Percentiles rank a stretch among this genome's conserved stretches.
Conservation (phyloP, 1,140 invertebrate genomes). For the Thrips palmi region DNA sequence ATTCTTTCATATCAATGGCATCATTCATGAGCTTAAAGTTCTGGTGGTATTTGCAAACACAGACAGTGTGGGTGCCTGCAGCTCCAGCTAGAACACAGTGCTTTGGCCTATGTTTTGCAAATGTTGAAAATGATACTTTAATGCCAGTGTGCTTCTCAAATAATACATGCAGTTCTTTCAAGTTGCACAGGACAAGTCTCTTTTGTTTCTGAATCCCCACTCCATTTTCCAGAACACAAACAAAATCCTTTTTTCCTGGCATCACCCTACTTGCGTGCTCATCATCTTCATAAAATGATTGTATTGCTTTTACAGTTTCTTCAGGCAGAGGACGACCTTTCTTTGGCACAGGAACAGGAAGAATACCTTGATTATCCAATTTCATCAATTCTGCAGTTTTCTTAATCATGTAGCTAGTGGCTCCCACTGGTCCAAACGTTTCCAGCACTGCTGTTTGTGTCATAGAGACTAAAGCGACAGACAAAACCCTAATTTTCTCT, state of each 20-base stretch:
- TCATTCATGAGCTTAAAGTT: slow-evolving; percentile 17
- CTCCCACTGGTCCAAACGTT: too few species aligned
- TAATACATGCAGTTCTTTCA: slow-evolving; percentile 10
- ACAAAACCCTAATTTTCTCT: too few species aligned
- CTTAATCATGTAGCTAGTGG: slow-evolving; percentile 4
- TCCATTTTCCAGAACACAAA: neutral
- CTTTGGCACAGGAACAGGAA: slow-evolving; percentile 7
- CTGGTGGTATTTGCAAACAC: slow-evolving; percentile 16
- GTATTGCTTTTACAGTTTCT: slow-evolving; percentile 5
- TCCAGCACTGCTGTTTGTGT: too few species aligned
- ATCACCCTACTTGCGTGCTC: slow-evolving; percentile 7
- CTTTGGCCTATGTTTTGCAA: slow-evolving; percentile 13
- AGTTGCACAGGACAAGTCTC: slow-evolving; percentile 6
- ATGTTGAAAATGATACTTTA: slow-evolving; percentile 16
- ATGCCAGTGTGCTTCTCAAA: slow-evolving; percentile 6
- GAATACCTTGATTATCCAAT: slow-evolving; percentile 9
- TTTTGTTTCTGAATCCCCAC: slow-evolving; percentile 9
- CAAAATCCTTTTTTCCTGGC: slow-evolving; percentile 8
- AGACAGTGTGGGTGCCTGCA: slow-evolving; percentile 15
- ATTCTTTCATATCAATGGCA: slow-evolving; percentile 7
- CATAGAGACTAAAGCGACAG: too few species aligned
- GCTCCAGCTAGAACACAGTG: slow-evolving; percentile 14
- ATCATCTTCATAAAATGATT: slow-evolving; percentile 11
- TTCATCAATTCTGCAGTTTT: slow-evolving; percentile 9
- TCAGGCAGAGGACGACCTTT: slow-evolving; percentile 3